These are phyloP conservation scores for Dryobotodes eremita DNA, from an alignment of 2,888 invertebrate genomes.

Conservation along the genomic window DNA sequence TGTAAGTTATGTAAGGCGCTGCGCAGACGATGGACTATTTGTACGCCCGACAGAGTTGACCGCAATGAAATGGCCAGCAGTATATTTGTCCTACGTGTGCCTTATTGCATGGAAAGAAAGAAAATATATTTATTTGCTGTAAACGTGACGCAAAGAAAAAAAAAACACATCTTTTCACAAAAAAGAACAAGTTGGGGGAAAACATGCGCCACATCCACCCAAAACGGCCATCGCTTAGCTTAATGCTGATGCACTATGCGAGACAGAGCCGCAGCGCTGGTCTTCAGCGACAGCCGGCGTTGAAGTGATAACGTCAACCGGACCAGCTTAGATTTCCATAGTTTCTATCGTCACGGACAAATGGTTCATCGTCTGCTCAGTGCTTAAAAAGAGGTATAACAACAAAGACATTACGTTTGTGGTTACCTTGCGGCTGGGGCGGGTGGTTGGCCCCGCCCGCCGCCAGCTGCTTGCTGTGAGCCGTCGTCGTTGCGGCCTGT, in stretches of 20 bases:
- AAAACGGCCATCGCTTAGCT: not conserved
- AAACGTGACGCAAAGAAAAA: not conserved
- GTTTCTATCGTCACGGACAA: not conserved
- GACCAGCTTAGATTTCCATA: not conserved
- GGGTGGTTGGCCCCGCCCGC: conserved; percentile 94
- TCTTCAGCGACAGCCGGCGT: not conserved
- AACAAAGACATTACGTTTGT: conserved; percentile 89
- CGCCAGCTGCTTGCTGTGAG: conserved; percentile 95
- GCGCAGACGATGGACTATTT: not conserved
- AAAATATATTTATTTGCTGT: not conserved
- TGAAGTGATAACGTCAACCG: not conserved
- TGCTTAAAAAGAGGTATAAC: conserved; percentile 77
- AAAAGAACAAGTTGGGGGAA: not conserved
- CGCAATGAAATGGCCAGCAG: not conserved
- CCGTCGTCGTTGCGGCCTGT: conserved; percentile 93
- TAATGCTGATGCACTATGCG: not conserved
- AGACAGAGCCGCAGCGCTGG: not conserved
- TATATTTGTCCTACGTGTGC: not conserved
- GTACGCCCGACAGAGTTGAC: not conserved
- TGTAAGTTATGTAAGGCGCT: conserved; percentile 34
- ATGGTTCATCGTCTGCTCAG: conserved; percentile 7
- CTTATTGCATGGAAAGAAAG: not conserved
- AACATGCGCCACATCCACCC: not conserved
- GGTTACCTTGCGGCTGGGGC: conserved; percentile 92
- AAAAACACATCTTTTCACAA: not conserved